phyloP scores from a whole-genome alignment of 2,888 invertebrate genomes.

The Tigriopus californicus region DNA sequence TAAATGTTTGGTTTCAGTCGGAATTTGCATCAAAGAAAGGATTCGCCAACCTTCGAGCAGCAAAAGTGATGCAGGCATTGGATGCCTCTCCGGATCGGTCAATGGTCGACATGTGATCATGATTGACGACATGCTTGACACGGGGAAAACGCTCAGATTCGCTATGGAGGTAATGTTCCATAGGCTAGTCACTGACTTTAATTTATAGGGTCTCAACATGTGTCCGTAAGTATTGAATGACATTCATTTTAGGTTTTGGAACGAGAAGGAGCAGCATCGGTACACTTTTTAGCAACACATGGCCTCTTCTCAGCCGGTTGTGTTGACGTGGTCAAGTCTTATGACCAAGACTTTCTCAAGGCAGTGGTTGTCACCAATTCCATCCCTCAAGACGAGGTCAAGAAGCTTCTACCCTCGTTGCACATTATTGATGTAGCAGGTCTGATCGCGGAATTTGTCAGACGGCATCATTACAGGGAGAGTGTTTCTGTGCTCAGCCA shows the following conservation, averaged over 20 bases:
- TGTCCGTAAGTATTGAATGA: too few species aligned
- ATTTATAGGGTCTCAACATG: too few species aligned
- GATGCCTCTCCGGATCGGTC: neutral
- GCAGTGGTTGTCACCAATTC: constrained; percentile 11
- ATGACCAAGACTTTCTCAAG: neutral
- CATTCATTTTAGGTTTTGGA: neutral
- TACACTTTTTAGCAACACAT: constrained; percentile 13
- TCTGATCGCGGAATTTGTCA: constrained; percentile 9
- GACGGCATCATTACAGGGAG: constrained; percentile 12
- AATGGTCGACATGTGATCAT: neutral
- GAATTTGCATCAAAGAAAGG: too few species aligned
- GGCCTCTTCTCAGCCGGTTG: constrained; percentile 11
- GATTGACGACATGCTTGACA: constrained; percentile 15
- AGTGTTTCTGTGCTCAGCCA: constrained; percentile 6
- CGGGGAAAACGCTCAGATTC: neutral
- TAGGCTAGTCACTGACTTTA: too few species aligned
- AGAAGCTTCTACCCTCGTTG: neutral
- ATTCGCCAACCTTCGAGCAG: too few species aligned
- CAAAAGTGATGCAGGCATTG: too few species aligned
- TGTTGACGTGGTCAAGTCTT: neutral
- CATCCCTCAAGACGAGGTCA: constrained; percentile 8
- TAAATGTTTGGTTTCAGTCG: too few species aligned
- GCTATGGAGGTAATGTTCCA: neutral
- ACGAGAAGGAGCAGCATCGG: neutral
- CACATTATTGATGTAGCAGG: constrained; percentile 9